Base-by-base conservation (phyloP, 35 echinoderm and acorn worm species). In the Anneissia japonica region DNA sequence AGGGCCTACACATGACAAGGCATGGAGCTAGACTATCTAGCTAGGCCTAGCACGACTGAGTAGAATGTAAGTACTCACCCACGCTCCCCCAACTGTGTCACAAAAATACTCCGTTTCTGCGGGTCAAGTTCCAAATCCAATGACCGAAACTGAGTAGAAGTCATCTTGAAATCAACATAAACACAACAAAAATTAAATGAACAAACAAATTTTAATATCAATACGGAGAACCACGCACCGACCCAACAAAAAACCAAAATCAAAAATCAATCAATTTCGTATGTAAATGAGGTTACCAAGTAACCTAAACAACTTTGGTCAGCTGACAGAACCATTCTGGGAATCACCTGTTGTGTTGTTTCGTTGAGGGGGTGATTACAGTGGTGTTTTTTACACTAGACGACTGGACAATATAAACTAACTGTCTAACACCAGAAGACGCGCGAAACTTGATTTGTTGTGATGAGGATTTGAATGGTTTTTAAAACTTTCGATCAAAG, bases 81-180 rank as follows among this genome's bases (percentile, higher is more conserved):
- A 72, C 88, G 77, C 46, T 97, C 91, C 77, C 89, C 95, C 43
- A 97, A 86, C 81, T 97, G 95, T 14, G 95, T 97, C 31, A 97
- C 95, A 89, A 97, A 97, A 41, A 97, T 88, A 84, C 89, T 97
- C 74, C 85, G 81, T 80, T 97, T 97, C 32, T 93, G 95, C 36
- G 88, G 83, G 31, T 93, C 91, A 14, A 97, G 72, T 76, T 97
- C 95, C 19, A 97, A 83, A 46, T 83, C 92, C 36, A 90, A 93
- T 35, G 95, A 90, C 32, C 81, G 41, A 17, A 74, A 84, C 21
- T 64, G 51, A 26, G 21, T 64, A 23, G 51, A 64, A 23, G 51
- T 23, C 51, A 64, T 64, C 26, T 64, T 64, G 1, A 64, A 64
- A 12, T 16, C 1, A 19, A 64, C 26, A 64, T 26, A 64, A 64